phyloP scores from a whole-genome alignment of 2,888 invertebrate genomes.

The Lamproptera curius region DNA sequence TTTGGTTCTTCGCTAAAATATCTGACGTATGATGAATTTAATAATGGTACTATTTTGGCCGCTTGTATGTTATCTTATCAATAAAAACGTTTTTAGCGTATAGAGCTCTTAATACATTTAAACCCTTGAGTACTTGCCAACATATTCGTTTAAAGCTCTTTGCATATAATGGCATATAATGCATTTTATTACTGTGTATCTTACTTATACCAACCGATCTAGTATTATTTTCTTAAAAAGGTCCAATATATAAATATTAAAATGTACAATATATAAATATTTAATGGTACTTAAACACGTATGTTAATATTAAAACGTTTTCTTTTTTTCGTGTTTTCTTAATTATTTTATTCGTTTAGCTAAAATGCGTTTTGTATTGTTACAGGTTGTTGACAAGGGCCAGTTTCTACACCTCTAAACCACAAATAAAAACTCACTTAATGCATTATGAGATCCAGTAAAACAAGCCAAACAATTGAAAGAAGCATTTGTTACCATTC shows the following conservation, averaged over 20 bases:
- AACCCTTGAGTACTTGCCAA: slow-evolving; percentile 34
- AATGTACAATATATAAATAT: too few relatives aligned
- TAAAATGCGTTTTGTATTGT: not conserved
- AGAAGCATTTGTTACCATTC: not conserved
- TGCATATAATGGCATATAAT: slow-evolving; percentile 21
- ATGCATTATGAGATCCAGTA: slow-evolving; percentile 24
- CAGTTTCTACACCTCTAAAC: not conserved
- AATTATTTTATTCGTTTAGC: too few relatives aligned
- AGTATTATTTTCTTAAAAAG: too few relatives aligned
- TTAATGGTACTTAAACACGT: too few relatives aligned
- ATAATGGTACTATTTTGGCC: slow-evolving; percentile 9
- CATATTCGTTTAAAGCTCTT: slow-evolving; percentile 21
- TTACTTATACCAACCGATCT: too few relatives aligned
- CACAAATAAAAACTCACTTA: not conserved
- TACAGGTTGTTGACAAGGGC: not conserved
- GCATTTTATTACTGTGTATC: too few relatives aligned
- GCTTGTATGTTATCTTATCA: slow-evolving; percentile 46
- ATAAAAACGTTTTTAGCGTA: slow-evolving; percentile 40
- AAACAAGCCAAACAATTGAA: not conserved
- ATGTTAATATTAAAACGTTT: too few relatives aligned
- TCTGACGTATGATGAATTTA: slow-evolving; percentile 1
- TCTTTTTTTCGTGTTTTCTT: too few relatives aligned
- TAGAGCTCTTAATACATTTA: slow-evolving; percentile 37
- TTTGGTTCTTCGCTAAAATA: not conserved
- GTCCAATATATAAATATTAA: too few relatives aligned